Evolutionary conservation across 2,113 vertebrate genomes (phyloP), one percentile per base, ranked within the genome.

Genomic region (Corydoras maculifer): DNA sequence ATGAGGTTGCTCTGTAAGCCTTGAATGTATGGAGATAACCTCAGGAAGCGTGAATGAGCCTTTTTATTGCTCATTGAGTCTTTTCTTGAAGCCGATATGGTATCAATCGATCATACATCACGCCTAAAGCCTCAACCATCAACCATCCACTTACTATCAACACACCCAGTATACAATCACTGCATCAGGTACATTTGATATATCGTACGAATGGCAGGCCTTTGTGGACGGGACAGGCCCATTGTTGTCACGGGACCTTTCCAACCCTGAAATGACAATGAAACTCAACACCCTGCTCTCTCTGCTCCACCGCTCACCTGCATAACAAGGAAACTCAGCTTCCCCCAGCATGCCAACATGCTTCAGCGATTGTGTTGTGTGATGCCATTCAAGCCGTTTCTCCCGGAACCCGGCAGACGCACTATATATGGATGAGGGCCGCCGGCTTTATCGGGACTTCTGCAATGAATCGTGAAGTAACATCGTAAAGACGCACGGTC

Each of bases 31-130:
- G 29, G 12, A 53, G 10, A 30, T 43, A 58, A 35, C 53, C 77
- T 78, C 77, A 78, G 73, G 73, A 78, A 75, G 48, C 64, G 58
- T 43, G 57, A 50, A 69, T 58, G 67, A 78, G 68, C 43, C 76
- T 58, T 48, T 49, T n/a, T 25, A 25, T 25, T 25, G 18, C 18
- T 25, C 18, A 43, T 48, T 62, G 32, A 57, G 35, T 7, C 31
- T 58, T 67, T 55, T 66, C 50, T 53, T 53, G 3, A 53, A 12
- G 5, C 13, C 35, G 35, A 43, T 43, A 43, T 43, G 35, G 4
- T 43, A 43, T 43, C 35, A 43, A 43, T 43, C 4, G 35, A 43
- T 5, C 35, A 43, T 43, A 43, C 35, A 43, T 5, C 7, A 43
- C 35, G 35, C 35, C 35, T 43, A 5, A 8, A 43, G 35, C 35